These are phyloP conservation scores for Euproctis similis DNA, from an alignment of 2,888 invertebrate genomes.

Conservation along the genomic window DNA sequence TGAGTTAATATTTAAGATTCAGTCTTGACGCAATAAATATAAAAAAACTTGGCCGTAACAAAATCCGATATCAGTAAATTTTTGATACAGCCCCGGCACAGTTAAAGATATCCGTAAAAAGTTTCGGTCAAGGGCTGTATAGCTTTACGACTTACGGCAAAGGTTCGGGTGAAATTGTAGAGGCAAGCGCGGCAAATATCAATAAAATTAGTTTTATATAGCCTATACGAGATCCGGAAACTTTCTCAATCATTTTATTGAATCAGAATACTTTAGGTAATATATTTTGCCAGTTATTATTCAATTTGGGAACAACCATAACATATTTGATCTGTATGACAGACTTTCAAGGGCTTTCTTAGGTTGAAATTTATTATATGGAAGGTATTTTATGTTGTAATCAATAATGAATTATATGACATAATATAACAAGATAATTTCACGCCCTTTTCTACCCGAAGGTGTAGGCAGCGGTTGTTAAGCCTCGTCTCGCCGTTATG, in stretches of 20 bases:
- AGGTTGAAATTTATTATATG: no score
- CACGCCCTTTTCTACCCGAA: no score
- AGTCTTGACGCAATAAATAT: no score
- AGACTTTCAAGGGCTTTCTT: constrained; percentile 7
- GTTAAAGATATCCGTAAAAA: constrained; percentile 29
- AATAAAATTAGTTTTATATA: constrained; percentile 40
- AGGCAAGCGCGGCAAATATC: constrained; percentile 34
- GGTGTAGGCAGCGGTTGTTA: no score
- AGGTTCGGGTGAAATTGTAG: constrained; percentile 30
- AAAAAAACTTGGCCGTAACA: no score
- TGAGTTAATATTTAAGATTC: no score
- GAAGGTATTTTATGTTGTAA: no score
- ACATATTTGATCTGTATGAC: constrained; percentile 16
- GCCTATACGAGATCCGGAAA: constrained; percentile 26
- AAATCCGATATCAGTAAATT: constrained; percentile 30
- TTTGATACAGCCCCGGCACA: constrained; percentile 31
- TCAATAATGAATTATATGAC: no score
- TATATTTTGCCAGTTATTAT: constrained; percentile 12
- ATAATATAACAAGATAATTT: no score
- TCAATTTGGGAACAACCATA: constrained; percentile 12
- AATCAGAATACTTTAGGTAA: constrained; percentile 21
- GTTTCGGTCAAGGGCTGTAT: constrained; percentile 36
- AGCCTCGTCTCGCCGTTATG: no score
- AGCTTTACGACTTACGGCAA: constrained; percentile 33
- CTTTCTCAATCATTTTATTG: constrained; percentile 30